Evolutionary conservation across 2,888 invertebrate species (phyloP).

Genomic region (Eledona agricola): DNA sequence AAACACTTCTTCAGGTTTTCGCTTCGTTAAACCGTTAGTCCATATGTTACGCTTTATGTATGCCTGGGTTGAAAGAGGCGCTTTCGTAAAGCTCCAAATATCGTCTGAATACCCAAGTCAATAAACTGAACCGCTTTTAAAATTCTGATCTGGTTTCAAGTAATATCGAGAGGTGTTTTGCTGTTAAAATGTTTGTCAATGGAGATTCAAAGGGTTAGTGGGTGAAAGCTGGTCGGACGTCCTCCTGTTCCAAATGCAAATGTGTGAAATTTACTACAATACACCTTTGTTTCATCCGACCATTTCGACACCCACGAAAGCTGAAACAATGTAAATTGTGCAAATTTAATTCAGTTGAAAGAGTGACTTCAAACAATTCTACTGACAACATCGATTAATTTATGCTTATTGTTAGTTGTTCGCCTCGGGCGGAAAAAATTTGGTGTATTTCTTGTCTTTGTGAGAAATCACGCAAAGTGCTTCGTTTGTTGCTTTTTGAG

Average conservation of each 20-base stretch:
- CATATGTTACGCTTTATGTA: slow-evolving; percentile 10
- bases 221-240: slow-evolving; percentile 11
- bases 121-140: no score
- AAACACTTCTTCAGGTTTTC: slow-evolving; percentile 18
- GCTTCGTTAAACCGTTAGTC: slow-evolving; percentile 16
- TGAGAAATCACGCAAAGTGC: no score
- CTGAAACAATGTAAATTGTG: slow-evolving; percentile 42
- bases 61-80: neutral
- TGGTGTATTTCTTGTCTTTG: no score
- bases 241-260: slow-evolving; percentile 28
- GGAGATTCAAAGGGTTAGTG: slow-evolving; percentile 10
- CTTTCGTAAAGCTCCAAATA: no score
- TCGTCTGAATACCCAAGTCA: no score
- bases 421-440: no score
- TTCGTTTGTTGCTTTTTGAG: slow-evolving; percentile 2
- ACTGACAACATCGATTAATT: no score
- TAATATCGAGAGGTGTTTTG: no score
- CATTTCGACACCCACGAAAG: slow-evolving; percentile 27
- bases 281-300: slow-evolving; percentile 30
- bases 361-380: slow-evolving; percentile 14
- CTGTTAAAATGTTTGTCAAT: no score
- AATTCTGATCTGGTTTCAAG: no score
- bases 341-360: slow-evolving; percentile 38
- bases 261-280: slow-evolving; percentile 34
- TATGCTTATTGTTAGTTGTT: no score